Base-by-base conservation (phyloP, 2,797 vertebrate genomes). In the Euphonia xanthogaster region DNA sequence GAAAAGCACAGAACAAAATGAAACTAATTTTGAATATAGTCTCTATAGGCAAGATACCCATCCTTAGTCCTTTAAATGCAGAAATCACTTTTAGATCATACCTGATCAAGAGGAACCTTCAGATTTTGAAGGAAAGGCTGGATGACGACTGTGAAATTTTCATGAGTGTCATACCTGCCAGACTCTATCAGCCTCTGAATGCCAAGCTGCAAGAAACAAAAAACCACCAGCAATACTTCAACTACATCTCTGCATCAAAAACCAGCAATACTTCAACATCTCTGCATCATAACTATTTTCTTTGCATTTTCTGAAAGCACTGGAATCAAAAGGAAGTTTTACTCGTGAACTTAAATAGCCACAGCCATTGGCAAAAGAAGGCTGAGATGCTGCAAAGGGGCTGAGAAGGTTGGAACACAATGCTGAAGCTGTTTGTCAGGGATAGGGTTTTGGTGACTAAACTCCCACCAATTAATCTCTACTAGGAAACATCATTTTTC, bases 131-230 rank as follows among this genome's bases (percentile, higher is more conserved):
- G 95, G 94, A 99, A 99, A 8, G 99, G 98, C 96, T 99, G 99
- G 37, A 99, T 88, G 9, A 99, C 97, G 75, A 99, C 99, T 0
- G 99, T 98, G 97, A 99, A 99, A 96, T 99, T 98, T 18, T 98
- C 84, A 47, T 94, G 97, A 1, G 98, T 98, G 95, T 99, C 98
- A 1, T 99, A 99, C 19, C 97, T 98, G 24, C 99, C 99, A 2
- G 98, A 98, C 63, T 98, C 98, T 62, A 99, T 91, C 22, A 99
- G 96, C 31, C 98, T 87, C 31, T 57, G 97, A 96, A 98, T 94
- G 23, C 88, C 97, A 37, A 11, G 92, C 99, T 99, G 97, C 33
- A 94, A 95, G 12, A 51, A 58, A 65, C 4, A 65, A 50, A 90
- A 85, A 44, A 3, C 0, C 68, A 70, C 10, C 33, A 71, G 11